These are phyloP conservation scores for Bombus huntii DNA, from an alignment of 1,140 invertebrate species.

Conservation along the genomic window DNA sequence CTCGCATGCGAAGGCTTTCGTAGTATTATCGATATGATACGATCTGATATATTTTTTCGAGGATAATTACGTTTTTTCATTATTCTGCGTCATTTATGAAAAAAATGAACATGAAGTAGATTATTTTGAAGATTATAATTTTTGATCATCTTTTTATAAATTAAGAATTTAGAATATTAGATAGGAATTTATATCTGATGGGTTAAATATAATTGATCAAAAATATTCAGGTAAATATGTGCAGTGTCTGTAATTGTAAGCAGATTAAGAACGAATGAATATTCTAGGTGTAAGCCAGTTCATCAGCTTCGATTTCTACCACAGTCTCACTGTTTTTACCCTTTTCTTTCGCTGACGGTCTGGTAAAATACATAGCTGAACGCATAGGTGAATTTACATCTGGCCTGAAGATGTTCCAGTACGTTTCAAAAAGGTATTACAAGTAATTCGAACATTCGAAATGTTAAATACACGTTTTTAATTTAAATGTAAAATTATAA, in stretches of 20 bases:
- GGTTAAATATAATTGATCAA: no score
- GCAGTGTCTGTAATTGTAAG: slow-evolving; percentile 2
- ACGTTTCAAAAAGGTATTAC: no score
- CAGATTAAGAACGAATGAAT: not conserved
- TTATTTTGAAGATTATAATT: not conserved
- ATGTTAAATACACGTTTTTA: not conserved
- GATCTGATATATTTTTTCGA: not conserved
- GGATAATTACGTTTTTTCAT: not conserved
- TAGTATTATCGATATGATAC: not conserved
- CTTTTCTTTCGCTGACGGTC: slow-evolving; percentile 18
- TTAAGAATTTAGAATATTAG: not conserved
- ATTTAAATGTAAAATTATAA: not conserved
- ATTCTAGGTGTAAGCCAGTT: slow-evolving; percentile 21
- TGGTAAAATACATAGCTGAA: not conserved
- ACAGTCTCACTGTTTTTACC: slow-evolving; percentile 36
- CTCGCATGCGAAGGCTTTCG: not conserved
- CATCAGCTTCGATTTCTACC: slow-evolving; percentile 52
- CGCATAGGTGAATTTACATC: not conserved
- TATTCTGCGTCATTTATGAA: not conserved
- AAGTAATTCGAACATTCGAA: not conserved
- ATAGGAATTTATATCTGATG: not conserved
- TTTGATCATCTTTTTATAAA: not conserved
- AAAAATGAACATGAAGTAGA: no score
- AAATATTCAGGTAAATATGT: not conserved
- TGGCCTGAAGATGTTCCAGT: not conserved